phyloP scores from a whole-genome alignment of 2,888 invertebrate genomes.

The Eupithecia exiguata region DNA sequence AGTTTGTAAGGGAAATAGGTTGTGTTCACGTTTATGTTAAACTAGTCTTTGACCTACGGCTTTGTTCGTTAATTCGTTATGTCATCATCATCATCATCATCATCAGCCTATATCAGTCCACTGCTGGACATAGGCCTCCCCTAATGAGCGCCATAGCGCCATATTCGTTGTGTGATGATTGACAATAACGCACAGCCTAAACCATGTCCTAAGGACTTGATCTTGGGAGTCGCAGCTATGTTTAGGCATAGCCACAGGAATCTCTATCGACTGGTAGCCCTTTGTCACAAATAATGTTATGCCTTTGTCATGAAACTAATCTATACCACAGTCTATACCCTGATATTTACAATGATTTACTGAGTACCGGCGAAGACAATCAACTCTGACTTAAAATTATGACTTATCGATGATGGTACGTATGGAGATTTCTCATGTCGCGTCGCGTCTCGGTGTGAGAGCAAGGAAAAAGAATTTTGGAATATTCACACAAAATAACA shows the following conservation, averaged over 20 bases:
- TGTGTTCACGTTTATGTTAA: neutral
- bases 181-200: neutral
- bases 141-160: no score
- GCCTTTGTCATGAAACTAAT: no score
- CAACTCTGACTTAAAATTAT: neutral
- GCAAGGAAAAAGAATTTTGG: neutral
- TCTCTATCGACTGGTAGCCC: neutral
- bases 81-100: no score
- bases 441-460: no score
- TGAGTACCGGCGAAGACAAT: no score
- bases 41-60: neutral
- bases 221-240: neutral
- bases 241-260: neutral
- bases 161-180: neutral
- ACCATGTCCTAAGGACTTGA: neutral
- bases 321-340: no score
- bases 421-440: no score
- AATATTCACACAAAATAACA: neutral
- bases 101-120: no score
- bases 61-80: neutral
- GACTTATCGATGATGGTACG: neutral
- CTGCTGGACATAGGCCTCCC: no score
- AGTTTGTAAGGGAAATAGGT: conserved; percentile 21
- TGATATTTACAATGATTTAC: neutral
- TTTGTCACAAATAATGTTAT: no score